phyloP scores from a whole-genome alignment of 2,797 vertebrate genomes.

The Gadopsis bispinosus region DNA sequence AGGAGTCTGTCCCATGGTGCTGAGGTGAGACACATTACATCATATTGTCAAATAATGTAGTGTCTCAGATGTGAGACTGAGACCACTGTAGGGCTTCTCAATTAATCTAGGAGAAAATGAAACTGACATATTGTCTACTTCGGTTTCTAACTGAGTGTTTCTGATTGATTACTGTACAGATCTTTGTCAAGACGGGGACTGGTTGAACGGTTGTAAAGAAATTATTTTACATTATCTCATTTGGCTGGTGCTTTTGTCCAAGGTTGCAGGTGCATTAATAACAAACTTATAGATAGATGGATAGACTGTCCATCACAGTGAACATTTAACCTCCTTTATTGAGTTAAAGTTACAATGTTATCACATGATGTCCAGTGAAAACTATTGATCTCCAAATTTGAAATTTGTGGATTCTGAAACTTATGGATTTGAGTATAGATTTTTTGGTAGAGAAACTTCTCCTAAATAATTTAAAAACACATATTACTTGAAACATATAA shows the following conservation, averaged over 20 bases:
- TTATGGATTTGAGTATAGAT: too few relatives aligned
- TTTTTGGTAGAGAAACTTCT: not conserved
- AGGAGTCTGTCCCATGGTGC: constrained; percentile 78
- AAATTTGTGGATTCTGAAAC: not conserved
- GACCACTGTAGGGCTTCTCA: not conserved
- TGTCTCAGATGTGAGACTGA: not conserved
- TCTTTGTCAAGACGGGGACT: not conserved
- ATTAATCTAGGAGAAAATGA: not conserved
- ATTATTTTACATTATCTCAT: not conserved
- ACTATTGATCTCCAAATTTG: too few relatives aligned
- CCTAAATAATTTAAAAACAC: not conserved
- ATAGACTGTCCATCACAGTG: too few relatives aligned
- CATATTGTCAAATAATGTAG: constrained; percentile 5
- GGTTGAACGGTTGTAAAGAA: constrained; percentile 1
- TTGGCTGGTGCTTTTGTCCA: too few relatives aligned
- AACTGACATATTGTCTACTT: constrained; percentile 1
- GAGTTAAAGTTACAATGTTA: too few relatives aligned
- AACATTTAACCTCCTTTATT: too few relatives aligned
- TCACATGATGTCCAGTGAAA: too few relatives aligned
- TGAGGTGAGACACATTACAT: constrained; percentile 85
- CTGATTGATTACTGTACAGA: not conserved
- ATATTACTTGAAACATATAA: not conserved
- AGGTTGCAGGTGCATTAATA: too few relatives aligned
- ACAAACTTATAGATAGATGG: too few relatives aligned
- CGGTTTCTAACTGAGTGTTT: not conserved